These are phyloP conservation scores for Hephaestus fuliginosus DNA, from an alignment of 2,797 vertebrate species.

Conservation along the genomic window DNA sequence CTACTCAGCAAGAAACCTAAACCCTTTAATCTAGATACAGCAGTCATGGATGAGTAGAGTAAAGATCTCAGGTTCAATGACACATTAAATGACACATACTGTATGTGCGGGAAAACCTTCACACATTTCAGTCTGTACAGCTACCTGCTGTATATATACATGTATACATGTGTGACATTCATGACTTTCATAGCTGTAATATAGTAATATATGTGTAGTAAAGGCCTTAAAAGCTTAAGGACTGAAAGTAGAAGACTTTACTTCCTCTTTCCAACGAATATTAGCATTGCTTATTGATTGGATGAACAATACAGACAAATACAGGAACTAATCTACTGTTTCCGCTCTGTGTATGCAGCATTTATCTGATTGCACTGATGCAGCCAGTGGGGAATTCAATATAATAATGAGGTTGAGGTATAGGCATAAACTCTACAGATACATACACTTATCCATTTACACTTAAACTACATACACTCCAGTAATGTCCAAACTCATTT, in stretches of 20 bases:
- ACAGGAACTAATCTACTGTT: background rate
- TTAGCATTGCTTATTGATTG: background rate
- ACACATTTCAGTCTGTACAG: background rate
- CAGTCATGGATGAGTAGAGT: too few species aligned
- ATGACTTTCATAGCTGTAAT: background rate
- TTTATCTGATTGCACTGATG: background rate
- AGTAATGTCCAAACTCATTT: background rate
- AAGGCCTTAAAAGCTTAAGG: background rate
- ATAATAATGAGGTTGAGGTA: background rate
- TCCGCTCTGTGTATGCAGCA: background rate
- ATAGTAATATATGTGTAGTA: background rate
- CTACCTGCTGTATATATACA: background rate
- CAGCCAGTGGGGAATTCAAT: background rate
- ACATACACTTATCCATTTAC: background rate
- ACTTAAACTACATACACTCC: background rate
- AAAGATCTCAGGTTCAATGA: background rate
- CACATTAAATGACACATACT: background rate
- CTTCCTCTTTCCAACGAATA: background rate
- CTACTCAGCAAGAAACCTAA: background rate
- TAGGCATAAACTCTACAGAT: background rate
- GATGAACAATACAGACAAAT: background rate
- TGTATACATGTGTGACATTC: background rate
- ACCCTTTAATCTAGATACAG: background rate
- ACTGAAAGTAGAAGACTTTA: background rate
- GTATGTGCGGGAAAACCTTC: background rate